These are phyloP conservation scores for Sebastes itinus DNA, from an alignment of 2,797 vertebrate genomes.

Conservation along the genomic window DNA sequence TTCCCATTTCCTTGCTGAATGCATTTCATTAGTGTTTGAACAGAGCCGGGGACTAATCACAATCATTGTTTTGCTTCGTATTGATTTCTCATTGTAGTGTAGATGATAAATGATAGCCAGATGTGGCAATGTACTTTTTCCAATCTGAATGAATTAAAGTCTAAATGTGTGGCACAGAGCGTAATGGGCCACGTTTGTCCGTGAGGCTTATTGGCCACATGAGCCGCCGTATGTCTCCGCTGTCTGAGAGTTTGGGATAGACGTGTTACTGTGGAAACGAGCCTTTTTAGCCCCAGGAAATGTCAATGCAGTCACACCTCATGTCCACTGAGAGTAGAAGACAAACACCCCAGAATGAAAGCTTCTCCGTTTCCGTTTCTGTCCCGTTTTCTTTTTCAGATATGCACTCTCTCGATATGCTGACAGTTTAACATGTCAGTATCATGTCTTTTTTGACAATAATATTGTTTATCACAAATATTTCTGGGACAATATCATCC, in stretches of 20 bases:
- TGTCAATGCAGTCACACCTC: constrained; percentile 62
- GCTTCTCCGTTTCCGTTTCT: background rate
- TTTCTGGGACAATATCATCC: background rate
- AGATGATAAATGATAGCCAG: constrained; percentile 65
- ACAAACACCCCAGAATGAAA: constrained; percentile 31
- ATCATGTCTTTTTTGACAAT: background rate
- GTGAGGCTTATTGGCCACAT: constrained; percentile 30
- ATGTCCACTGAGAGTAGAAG: constrained; percentile 31
- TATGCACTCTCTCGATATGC: background rate
- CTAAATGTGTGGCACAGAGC: constrained; percentile 25
- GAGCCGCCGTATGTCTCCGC: constrained; percentile 6
- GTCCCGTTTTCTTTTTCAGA: background rate
- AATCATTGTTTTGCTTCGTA: constrained; percentile 54
- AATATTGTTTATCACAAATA: background rate
- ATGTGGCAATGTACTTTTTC: constrained; percentile 35
- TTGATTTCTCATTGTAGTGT: constrained; percentile 64
- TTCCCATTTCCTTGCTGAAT: constrained; percentile 55
- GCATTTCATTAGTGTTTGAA: constrained; percentile 59
- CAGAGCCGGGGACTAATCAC: constrained; percentile 45
- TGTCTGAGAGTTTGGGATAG: constrained; percentile 19
- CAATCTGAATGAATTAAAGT: constrained; percentile 48
- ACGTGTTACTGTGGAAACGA: constrained; percentile 60
- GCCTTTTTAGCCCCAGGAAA: constrained; percentile 59
- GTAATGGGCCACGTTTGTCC: constrained; percentile 27
- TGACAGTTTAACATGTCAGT: background rate